phyloP scores from a whole-genome alignment of 2,888 invertebrate genomes.

The Spatulosminthurus flaviceps region DNA sequence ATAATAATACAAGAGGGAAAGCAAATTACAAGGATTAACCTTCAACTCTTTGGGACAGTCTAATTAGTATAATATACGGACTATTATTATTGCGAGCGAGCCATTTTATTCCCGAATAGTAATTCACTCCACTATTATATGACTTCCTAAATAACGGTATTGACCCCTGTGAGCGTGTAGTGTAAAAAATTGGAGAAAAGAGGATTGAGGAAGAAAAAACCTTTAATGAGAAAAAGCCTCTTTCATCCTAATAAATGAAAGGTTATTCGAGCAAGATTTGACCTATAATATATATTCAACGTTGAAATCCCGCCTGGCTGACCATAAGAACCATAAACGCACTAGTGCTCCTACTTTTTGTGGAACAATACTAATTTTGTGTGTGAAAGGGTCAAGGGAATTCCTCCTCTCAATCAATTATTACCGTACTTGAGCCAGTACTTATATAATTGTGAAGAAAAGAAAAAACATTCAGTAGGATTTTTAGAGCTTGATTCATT shows the following conservation, averaged over 20 bases:
- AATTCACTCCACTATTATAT: not conserved
- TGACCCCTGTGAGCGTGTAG: not conserved
- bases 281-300: not conserved
- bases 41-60: slow-evolving; percentile 1
- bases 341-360: not conserved
- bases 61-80: slow-evolving; percentile 8
- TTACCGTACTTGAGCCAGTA: too few relatives aligned
- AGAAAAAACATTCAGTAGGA: too few relatives aligned
- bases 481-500: too few relatives aligned
- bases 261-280: not conserved
- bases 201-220: too few relatives aligned
- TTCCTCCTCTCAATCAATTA: too few relatives aligned
- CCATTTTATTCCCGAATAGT: not conserved
- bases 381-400: too few relatives aligned
- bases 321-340: not conserved
- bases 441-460: too few relatives aligned
- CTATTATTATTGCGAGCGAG: not conserved
- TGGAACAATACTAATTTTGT: too few relatives aligned
- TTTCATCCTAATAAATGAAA: too few relatives aligned
- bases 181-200: not conserved
- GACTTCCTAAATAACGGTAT: not conserved
- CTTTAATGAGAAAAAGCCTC: too few relatives aligned
- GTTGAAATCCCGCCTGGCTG: not conserved
- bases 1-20: not conserved
- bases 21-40: slow-evolving; percentile 4